phyloP scores from a whole-genome alignment of 2,888 invertebrate genomes.

The Apodemia arnacis region DNA sequence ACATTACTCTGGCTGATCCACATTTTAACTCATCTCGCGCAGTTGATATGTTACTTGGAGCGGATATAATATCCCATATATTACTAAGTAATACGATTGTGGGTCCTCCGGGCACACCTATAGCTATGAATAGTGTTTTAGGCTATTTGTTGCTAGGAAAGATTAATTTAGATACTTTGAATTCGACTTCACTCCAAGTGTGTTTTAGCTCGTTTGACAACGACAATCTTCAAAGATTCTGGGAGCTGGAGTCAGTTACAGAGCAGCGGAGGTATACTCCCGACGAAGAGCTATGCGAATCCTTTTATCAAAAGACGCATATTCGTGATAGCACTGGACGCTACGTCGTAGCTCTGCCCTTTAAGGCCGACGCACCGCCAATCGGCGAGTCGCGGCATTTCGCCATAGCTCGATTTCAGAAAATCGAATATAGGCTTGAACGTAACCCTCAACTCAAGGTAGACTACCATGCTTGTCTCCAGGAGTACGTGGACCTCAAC shows the following conservation, averaged over 20 bases:
- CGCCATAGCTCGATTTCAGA: neutral
- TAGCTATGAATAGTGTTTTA: neutral
- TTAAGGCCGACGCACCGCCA: neutral
- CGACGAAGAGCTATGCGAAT: slow-evolving; percentile 9
- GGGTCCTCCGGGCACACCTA: slow-evolving; percentile 1
- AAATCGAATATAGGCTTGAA: neutral
- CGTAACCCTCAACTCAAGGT: neutral
- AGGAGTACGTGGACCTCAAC: neutral
- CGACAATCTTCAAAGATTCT: slow-evolving; percentile 17
- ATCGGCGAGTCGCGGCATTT: neutral
- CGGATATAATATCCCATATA: neutral
- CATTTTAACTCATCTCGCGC: neutral
- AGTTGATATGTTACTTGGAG: neutral
- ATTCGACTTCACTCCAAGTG: neutral
- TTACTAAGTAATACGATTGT: slow-evolving; percentile 12
- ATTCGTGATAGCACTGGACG: neutral
- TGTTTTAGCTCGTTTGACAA: slow-evolving; percentile 23
- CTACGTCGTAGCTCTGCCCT: neutral
- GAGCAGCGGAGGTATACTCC: neutral
- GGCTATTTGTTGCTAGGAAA: neutral
- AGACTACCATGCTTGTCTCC: neutral
- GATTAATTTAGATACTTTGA: neutral
- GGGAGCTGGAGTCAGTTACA: neutral
- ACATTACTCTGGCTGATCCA: neutral
- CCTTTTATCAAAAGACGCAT: slow-evolving; percentile 11